Conservation (phyloP, 2,797 vertebrate genomes). For the Paguma larvata region DNA sequence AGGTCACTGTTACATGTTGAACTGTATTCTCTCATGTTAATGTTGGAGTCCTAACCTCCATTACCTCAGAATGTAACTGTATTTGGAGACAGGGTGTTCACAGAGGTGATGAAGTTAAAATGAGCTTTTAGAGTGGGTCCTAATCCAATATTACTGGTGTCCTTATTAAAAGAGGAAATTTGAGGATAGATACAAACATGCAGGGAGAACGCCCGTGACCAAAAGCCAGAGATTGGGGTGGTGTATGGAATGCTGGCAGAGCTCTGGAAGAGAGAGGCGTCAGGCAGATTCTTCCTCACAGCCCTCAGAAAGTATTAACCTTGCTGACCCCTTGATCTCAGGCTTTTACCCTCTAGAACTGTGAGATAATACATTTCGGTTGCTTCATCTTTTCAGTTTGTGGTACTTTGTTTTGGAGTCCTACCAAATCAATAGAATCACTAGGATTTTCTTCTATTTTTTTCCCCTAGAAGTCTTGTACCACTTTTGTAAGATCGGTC, state of each 20-base stretch:
- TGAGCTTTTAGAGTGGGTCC: neutral
- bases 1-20: neutral
- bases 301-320: neutral
- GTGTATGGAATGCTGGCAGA: neutral
- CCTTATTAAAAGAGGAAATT: neutral
- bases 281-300: neutral
- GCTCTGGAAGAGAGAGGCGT: neutral
- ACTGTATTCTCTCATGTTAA: neutral
- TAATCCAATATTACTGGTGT: neutral
- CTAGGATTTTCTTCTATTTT: neutral
- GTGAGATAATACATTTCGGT: neutral
- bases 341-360: neutral
- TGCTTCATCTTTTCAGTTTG: neutral
- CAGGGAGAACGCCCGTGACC: neutral
- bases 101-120: neutral
- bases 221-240: neutral
- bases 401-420: neutral
- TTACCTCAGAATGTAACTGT: neutral
- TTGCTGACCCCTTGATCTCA: neutral
- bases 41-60: neutral
- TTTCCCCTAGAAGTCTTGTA: neutral
- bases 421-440: neutral
- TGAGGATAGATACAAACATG: neutral
- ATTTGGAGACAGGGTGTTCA: neutral
- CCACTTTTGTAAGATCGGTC: neutral